Evolutionary conservation across 1,140 invertebrate genomes (phyloP).

Genomic region (Heliconius hewitsoni): DNA sequence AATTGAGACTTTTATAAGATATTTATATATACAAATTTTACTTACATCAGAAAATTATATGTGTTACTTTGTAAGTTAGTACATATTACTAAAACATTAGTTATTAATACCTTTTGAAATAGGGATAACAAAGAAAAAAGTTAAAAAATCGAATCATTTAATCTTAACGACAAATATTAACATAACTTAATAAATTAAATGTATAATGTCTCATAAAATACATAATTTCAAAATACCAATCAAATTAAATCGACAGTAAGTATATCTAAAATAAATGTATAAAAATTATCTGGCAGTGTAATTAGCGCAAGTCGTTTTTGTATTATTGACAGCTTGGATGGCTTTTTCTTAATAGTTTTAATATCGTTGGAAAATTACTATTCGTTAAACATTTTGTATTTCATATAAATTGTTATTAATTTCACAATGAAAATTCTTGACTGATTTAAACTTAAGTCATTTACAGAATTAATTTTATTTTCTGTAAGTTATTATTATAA

Average conservation of each 20-base stretch:
- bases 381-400: background rate
- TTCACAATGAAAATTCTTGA: background rate
- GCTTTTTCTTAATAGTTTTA: conserved; percentile 13
- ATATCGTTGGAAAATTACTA: background rate
- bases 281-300: conserved; percentile 35
- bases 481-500: background rate
- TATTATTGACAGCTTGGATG: conserved; percentile 30
- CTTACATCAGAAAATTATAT: background rate
- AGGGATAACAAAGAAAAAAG: conserved; percentile 2
- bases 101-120: background rate
- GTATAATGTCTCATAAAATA: conserved; percentile 41
- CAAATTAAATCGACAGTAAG: conserved; percentile 22
- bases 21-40: background rate
- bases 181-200: conserved; percentile 41
- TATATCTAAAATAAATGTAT: conserved; percentile 20
- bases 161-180: conserved; percentile 46
- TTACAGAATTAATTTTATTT: background rate
- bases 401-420: background rate
- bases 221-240: conserved; percentile 30
- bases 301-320: conserved; percentile 1
- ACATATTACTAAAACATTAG: background rate
- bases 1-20: background rate
- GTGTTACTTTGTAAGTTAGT: background rate
- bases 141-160: conserved; percentile 46
- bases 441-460: background rate